Evolutionary conservation across 2,888 invertebrate species (phyloP), one percentile per base, ranked within the genome.

Genomic region (Serripes groenlandicus): DNA sequence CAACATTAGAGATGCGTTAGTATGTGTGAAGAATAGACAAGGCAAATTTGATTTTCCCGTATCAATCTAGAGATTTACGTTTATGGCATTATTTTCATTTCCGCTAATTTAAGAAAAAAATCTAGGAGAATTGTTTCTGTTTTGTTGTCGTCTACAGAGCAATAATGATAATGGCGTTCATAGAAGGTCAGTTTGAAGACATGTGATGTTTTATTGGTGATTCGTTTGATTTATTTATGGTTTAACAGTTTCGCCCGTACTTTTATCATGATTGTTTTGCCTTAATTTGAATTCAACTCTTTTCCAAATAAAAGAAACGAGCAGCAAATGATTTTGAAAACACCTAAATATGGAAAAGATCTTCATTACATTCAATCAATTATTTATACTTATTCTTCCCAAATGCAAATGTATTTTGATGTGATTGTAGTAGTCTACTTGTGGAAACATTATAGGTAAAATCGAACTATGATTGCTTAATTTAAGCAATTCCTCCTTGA

Each of bases 61-160:
- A 62, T 62, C 62, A 30, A 62, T 62, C 62, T 30, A 62, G 62
- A 62, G 62, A 62, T 62, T 62, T 62, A 62, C 62, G 62, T 62
- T 62, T 34, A 62, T 62, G 62, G 62, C 62, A 62, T 62, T 62
- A 62, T 62, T 62, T 62, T 62, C 62, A 62, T 62, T 62, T 62
- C 62, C 62, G 62, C 62, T 62, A 62, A 62, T 62, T 62, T 62
- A 62, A n/a, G 62, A n/a, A 62, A 21, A 32, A 62, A n/a, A n/a
- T 62, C 62, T 18, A 15, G 62, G 32, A 32, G 62, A 62, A 62
- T 62, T 30, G 62, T 30, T 62, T 62, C 34, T 62, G 11, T n/a
- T 62, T 5, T 23, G 21, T 32, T 30, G 58, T 58, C 58, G 58
- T 28, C 26, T n/a, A 26, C 28, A 28, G n/a, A 11, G 58, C 11